Evolutionary conservation across 2,113 vertebrate species (phyloP), one percentile per base, ranked within the genome.

Genomic region (Lathamus discolor): DNA sequence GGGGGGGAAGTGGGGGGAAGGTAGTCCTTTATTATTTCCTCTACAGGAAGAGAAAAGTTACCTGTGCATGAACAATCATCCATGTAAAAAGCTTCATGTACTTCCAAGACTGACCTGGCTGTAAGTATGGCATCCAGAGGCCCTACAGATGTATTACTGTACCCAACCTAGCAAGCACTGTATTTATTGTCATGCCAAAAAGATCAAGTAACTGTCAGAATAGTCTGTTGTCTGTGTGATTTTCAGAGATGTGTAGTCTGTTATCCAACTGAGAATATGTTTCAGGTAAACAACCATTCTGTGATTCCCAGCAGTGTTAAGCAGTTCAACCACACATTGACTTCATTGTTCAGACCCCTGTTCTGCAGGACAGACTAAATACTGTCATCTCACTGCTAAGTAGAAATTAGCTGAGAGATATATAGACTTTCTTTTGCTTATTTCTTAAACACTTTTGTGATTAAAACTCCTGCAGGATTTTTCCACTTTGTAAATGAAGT

Each of bases 21-120:
- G 5, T 10, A 35, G 5, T 28, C 8, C 3, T 78, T 69, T 61
- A 37, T 17, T 37, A 20, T 67, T 74, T 59, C 8, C 5, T 73
- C 3, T 74, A 3, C 7, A 14, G 20, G 10, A 37, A 37, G 19
- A 52, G 7, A 68, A 29, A 54, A 81, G 7, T 25, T 49, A 37
- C 24, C 59, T 66, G 16, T 29, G 6, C 2, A 35, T 39, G 4
- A 3, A n/a, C 1, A 2, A 9, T 7, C 10, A 28, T 25, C 3
- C 3, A 4, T 25, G 7, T 20, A 27, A 14, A 44, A 35, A 66
- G 20, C 8, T 16, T 9, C 19, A 9, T 19, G 4, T 14, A 6
- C 17, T 78, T 62, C 62, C 16, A 51, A 43, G 10, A n/a, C 19
- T 62, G 16, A n/a, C 17, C 17, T 14, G 8, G 4, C 13, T 48